phyloP scores from a whole-genome alignment of 2,888 invertebrate genomes.

The Sesia bembeciformis region DNA sequence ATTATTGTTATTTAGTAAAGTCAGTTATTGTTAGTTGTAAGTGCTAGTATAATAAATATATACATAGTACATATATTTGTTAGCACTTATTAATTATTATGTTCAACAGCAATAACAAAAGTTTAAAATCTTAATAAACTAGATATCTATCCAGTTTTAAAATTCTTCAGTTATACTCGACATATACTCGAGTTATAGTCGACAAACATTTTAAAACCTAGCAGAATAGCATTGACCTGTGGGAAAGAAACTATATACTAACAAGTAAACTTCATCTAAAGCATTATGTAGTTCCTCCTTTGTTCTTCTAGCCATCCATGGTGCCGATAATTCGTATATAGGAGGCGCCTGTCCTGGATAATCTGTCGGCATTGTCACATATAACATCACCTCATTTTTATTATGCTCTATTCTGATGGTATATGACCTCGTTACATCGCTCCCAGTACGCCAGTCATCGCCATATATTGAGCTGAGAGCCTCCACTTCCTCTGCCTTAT shows the following conservation, averaged over 20 bases:
- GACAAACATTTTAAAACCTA: too few species aligned
- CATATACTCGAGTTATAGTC: too few species aligned
- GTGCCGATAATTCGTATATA: conserved; percentile 80
- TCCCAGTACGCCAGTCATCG: conserved; percentile 78
- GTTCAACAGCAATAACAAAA: too few species aligned
- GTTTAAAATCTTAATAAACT: too few species aligned
- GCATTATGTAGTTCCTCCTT: conserved; percentile 71
- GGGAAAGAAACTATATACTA: conserved; percentile 11
- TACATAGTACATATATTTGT: too few species aligned
- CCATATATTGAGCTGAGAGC: conserved; percentile 82
- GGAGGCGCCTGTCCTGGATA: conserved; percentile 81
- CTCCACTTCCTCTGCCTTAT: conserved; percentile 80
- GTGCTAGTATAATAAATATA: too few species aligned
- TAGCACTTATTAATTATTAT: too few species aligned
- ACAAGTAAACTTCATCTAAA: conserved; percentile 80
- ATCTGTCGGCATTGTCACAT: conserved; percentile 76
- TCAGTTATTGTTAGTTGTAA: too few species aligned
- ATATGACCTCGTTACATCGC: conserved; percentile 70
- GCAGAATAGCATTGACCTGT: too few species aligned
- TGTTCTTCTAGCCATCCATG: conserved; percentile 76
- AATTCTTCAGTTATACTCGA: too few species aligned
- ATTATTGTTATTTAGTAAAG: too few species aligned
- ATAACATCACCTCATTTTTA: conserved; percentile 70
- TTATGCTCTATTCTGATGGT: conserved; percentile 73
- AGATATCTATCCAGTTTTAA: too few species aligned